These are phyloP conservation scores for Polymixis lichenea DNA, from an alignment of 2,888 invertebrate genomes.

Conservation along the genomic window DNA sequence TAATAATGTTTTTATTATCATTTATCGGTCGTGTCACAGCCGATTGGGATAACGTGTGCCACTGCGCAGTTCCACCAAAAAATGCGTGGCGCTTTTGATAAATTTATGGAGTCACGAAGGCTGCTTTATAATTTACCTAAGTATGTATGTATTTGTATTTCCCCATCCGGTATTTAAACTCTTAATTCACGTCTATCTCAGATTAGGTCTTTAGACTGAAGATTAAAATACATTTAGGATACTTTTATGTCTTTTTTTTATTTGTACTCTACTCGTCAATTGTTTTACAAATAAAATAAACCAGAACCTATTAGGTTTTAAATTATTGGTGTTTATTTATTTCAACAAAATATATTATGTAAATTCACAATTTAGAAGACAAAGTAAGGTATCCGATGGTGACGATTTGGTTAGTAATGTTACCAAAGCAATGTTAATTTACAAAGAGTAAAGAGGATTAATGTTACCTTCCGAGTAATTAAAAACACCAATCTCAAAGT, in stretches of 20 bases:
- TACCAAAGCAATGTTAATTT: background rate
- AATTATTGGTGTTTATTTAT: background rate
- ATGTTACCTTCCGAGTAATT: constrained; percentile 8
- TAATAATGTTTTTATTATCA: constrained; percentile 82
- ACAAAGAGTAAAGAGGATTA: background rate
- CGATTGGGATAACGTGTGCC: constrained; percentile 82
- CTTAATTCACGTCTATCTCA: background rate
- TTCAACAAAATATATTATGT: background rate
- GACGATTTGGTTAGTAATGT: background rate
- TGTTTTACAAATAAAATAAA: background rate
- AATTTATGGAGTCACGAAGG: constrained; percentile 55
- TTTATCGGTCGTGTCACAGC: constrained; percentile 82
- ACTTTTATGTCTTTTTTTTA: background rate
- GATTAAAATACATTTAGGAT: background rate
- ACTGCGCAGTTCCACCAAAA: constrained; percentile 84
- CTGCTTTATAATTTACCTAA: constrained; percentile 36
- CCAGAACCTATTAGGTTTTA: background rate
- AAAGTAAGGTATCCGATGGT: background rate
- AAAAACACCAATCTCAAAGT: constrained; percentile 12
- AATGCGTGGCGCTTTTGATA: constrained; percentile 76
- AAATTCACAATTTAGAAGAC: background rate
- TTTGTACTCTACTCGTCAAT: background rate
- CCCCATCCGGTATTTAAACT: constrained; percentile 10
- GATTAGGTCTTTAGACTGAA: background rate
- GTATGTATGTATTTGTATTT: constrained; percentile 30